Percentiles rank a stretch among this genome's conserved stretches.
Evolutionary conservation across 2,888 invertebrate species (phyloP).

Genomic region (Rhagonycha lutea): DNA sequence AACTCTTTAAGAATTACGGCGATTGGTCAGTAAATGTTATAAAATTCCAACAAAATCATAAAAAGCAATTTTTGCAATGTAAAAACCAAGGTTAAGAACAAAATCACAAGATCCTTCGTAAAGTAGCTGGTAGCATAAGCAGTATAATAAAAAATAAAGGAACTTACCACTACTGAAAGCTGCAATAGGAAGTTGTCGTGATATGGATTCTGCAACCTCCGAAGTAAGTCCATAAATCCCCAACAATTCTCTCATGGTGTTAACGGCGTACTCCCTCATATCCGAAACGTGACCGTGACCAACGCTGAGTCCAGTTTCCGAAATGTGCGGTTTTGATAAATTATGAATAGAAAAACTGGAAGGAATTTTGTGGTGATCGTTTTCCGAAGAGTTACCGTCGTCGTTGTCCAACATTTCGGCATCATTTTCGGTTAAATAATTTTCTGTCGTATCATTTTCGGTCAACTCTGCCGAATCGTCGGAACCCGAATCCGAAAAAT

Average conservation of each 20-base stretch:
- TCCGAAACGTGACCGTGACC: slow-evolving; percentile 56
- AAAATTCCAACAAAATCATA: too few species aligned
- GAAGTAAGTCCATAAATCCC: slow-evolving; percentile 77
- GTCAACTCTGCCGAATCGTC: slow-evolving; percentile 40
- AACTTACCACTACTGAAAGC: slow-evolving; percentile 69
- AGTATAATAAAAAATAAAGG: not conserved
- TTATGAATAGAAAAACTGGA: slow-evolving; percentile 53
- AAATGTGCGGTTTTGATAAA: slow-evolving; percentile 52
- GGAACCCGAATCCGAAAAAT: slow-evolving; percentile 47
- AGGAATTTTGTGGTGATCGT: slow-evolving; percentile 45
- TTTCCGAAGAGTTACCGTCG: slow-evolving; percentile 31
- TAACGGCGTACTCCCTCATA: slow-evolving; percentile 77
- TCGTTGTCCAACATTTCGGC: slow-evolving; percentile 34
- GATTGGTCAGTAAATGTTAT: too few species aligned
- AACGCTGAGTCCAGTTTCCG: slow-evolving; percentile 37
- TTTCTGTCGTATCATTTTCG: slow-evolving; percentile 56
- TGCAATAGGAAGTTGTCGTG: slow-evolving; percentile 70
- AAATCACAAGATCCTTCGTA: too few species aligned
- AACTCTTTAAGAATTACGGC: too few species aligned
- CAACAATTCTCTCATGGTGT: slow-evolving; percentile 77
- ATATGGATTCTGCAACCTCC: slow-evolving; percentile 72
- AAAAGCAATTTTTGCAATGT: too few species aligned
- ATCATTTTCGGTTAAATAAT: slow-evolving; percentile 44
- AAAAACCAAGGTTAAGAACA: too few species aligned
- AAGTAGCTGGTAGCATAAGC: too few species aligned